Base-by-base conservation (phyloP, 2,888 invertebrate genomes). In the Ommatoiulus sabulosus region DNA sequence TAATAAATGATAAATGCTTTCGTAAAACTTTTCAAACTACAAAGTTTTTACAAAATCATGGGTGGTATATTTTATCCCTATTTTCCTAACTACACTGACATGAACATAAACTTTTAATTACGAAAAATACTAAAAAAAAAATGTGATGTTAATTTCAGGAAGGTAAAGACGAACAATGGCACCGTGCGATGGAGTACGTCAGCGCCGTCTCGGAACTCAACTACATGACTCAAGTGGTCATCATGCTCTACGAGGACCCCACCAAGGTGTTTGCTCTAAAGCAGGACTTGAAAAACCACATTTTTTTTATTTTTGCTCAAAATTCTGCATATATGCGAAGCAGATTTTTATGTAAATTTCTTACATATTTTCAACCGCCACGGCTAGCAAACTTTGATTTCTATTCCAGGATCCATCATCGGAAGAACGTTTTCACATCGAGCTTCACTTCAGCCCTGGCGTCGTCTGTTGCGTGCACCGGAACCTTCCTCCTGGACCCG, bases 201-300 rank as follows among this genome's bases (percentile, higher is more conserved):
- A 97, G 97, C 35, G 97, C 97, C 95, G 98, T 99, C 7, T 97
- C 99, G 0, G 99, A 99, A 93, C 94, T 99, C 48, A 99, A 99
- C 94, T 99, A 99, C 93, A 98, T 99, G 97, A 98, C 99, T 5
- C 99, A 99, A 93, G 97, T 99, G 89, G 99, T 99, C 0, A 97
- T 99, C 44, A 98, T 99, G 98, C 93, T 98, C 0, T 99, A 99
- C 92, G 99, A 99, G 93, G 99, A 99, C 93, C 99, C 98, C 7
- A 98, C 97, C 0, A 98, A 99, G 92, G 93, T 92, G 35, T 35
- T 35, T 35, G 35, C 35, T 35, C 35, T 35, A 35, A 35, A 35
- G 2, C 35, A 35, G 35, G 89, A n/a, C 63, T 0, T n/a, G n/a
- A 85, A 35, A 80, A 35, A 35, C 35, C 2, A 35, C 35, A 35